Conservation (phyloP, 2,797 vertebrate species). For the Orientallactaga sibirica region DNA sequence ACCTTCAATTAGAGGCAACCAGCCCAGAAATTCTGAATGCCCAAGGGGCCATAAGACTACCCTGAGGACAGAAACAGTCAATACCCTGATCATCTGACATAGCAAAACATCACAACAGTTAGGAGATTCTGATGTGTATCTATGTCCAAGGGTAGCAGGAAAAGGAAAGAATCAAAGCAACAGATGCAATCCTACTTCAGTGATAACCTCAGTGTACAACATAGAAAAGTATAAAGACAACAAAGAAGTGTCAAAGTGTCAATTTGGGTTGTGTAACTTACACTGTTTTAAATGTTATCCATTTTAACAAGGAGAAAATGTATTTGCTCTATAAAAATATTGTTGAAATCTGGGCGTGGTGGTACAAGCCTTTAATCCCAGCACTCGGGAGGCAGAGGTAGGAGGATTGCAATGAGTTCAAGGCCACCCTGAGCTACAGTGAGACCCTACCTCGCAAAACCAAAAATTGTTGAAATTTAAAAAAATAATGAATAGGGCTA, state of each 20-base stretch:
- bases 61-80: background rate
- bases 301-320: background rate
- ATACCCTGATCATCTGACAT: constrained; percentile 21
- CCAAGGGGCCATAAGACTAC: background rate
- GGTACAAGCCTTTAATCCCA: no score
- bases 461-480: no score
- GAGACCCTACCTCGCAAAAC: no score
- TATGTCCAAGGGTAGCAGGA: background rate
- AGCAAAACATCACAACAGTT: constrained; percentile 5
- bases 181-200: background rate
- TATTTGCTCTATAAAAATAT: no score
- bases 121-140: constrained; percentile 12
- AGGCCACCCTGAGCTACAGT: no score
- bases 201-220: background rate
- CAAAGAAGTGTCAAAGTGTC: background rate
- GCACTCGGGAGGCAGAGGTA: no score
- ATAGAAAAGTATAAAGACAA: background rate
- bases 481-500: no score
- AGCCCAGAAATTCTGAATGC: background rate
- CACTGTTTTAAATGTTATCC: constrained; percentile 3
- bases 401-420: no score
- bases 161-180: background rate
- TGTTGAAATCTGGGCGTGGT: no score
- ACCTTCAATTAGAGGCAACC: background rate
- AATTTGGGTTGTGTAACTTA: background rate